Evolutionary conservation across 2,113 vertebrate genomes (phyloP), one percentile per base, ranked within the genome.

Genomic region (Hippocampus guttulatus): DNA sequence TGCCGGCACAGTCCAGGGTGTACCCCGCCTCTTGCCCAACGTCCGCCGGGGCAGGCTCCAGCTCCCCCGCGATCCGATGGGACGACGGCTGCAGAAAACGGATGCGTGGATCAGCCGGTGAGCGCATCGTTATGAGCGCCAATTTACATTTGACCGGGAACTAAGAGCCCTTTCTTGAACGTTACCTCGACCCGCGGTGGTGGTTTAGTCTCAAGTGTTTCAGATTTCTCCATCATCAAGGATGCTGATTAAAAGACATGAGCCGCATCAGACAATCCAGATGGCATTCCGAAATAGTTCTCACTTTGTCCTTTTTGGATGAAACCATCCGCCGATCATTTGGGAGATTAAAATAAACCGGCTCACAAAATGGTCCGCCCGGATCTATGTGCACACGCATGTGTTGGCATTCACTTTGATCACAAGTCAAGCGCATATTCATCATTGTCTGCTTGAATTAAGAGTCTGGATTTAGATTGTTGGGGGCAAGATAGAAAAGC

Each of bases 401-500:
- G 25, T 68, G 40, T 54, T 33, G 18, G 30, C 47, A 20, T 67
- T 67, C 33, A 71, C 51, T 61, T 71, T 54, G 51, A 38, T 52
- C 55, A n/a, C 68, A 75, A 81, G 62, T 72, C 51, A 84, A 78
- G 72, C 14, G 3, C 73, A 73, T 70, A 82, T 82, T 70, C 67
- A 58, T 80, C 73, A 80, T 75, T 70, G 72, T 81, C 82, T 69
- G 72, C 38, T 85, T 78, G 72, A 81, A 84, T 78, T 75, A 78
- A 84, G 51, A 38, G 30, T 73, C 81, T 73, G 70, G 71, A 86
- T 84, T 84, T 55, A 12, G 71, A 82, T 73, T 78, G 80, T 88
- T 27, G 12, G 52, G 79, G 33, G 76, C 78, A 75, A 68, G 78
- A 80, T 68, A 73, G 51, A 65, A 38, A 45, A 65, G 69, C 67